These are phyloP conservation scores for Leptinotarsa lineolata DNA, from an alignment of 1,140 invertebrate genomes.

Conservation along the genomic window DNA sequence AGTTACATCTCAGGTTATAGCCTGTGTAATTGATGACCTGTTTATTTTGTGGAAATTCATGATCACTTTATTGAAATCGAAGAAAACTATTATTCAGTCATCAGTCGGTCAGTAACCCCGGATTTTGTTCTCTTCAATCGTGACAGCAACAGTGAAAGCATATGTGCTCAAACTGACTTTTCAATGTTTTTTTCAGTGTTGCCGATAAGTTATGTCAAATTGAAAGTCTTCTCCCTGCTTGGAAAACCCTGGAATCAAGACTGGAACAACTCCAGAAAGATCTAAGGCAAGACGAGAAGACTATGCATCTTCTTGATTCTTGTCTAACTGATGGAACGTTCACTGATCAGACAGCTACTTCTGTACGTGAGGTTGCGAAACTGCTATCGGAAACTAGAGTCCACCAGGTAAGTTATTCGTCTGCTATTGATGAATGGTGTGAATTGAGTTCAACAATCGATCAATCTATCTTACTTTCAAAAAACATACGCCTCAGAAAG, in stretches of 20 bases:
- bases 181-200: conserved; percentile 45
- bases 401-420: conserved; percentile 1
- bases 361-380: conserved; percentile 69
- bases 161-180: too few relatives aligned
- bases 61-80: too few relatives aligned
- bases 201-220: conserved; percentile 49
- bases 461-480: too few relatives aligned
- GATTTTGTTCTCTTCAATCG: too few relatives aligned
- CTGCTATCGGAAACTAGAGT: conserved; percentile 66
- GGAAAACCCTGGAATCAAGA: conserved; percentile 67
- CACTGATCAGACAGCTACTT: conserved; percentile 64
- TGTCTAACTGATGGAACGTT: conserved; percentile 65
- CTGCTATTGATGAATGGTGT: neutral
- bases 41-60: too few relatives aligned
- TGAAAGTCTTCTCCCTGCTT: conserved; percentile 59
- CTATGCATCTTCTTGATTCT: conserved; percentile 65
- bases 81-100: too few relatives aligned
- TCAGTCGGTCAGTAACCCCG: too few relatives aligned
- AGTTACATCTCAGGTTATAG: too few relatives aligned
- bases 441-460: neutral
- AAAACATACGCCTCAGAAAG: too few relatives aligned
- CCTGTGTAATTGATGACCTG: too few relatives aligned
- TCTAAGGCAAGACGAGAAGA: conserved; percentile 67
- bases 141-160: too few relatives aligned
- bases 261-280: conserved; percentile 67